Evolutionary conservation across 2,113 vertebrate species (phyloP), one percentile per base, ranked within the genome.

Genomic region (Corythornis cristatus): DNA sequence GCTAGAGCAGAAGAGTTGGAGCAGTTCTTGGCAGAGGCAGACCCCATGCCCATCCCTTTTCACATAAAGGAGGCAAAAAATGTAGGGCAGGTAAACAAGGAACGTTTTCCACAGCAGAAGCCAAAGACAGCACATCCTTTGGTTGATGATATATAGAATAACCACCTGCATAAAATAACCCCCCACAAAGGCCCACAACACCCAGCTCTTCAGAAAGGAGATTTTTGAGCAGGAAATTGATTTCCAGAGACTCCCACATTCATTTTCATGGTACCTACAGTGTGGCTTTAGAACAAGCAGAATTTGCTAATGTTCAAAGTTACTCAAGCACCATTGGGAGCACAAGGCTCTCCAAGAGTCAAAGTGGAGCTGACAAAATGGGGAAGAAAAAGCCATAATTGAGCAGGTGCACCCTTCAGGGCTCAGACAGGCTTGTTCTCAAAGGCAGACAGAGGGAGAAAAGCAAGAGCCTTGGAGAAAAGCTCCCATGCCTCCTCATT

Each of bases 261-360:
- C 96, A 97, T 97, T 98, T 97, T 96, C 87, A 95, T 85, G 92
- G 95, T 83, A 84, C 37, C 67, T 16, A 88, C 65, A 87, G 31
- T 64, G 73, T 87, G 48, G 40, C 65, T 97, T 95, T 64, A 83
- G 87, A 97, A 96, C 83, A 96, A 97, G 96, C 53, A 81, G 89
- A 95, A 86, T 92, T 92, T 95, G 96, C 97, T 98, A 95, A 97
- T 97, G 96, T 93, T 94, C 84, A 67, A 96, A 95, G 61, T 79
- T 71, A 86, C 37, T 75, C 33, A 4, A 89, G 80, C 12, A 46
- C 74, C 42, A 45, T 58, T 2, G 0, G 89, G 61, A 95, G 85
- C 79, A 71, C n/a, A 46, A 26, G 48, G 67, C 23, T 46, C 56
- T 77, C 40, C 1, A 40, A 85, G 68, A 93, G 62, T 66, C 53